These are phyloP conservation scores for Phenganax subtilis DNA, from an alignment of 92 coral and sea anemone species.

Conservation along the genomic window DNA sequence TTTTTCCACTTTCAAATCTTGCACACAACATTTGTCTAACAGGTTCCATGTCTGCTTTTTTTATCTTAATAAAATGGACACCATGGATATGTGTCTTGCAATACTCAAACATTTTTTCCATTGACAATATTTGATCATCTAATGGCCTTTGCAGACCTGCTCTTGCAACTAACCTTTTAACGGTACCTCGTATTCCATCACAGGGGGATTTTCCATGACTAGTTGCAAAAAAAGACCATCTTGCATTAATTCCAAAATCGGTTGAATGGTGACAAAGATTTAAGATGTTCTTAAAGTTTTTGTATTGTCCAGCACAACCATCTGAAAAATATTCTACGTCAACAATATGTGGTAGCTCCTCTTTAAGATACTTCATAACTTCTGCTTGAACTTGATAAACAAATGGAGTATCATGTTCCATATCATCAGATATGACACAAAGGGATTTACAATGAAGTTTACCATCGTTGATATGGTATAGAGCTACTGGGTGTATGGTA, in stretches of 20 bases:
- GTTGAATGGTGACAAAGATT: constrained; percentile 12
- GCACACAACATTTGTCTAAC: constrained; percentile 35
- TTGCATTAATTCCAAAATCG: constrained; percentile 26
- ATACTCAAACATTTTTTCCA: constrained; percentile 43
- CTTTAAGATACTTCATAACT: constrained; percentile 5
- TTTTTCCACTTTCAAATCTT: constrained; percentile 17
- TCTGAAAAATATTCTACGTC: constrained; percentile 26
- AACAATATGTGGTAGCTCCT: constrained; percentile 6
- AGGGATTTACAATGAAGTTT: constrained; percentile 29
- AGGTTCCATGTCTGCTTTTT: constrained; percentile 24
- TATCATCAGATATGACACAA: constrained; percentile 41
- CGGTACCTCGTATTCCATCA: constrained; percentile 28
- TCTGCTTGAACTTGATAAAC: constrained; percentile 26
- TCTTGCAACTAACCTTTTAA: constrained; percentile 15
- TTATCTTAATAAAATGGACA: constrained; percentile 24
- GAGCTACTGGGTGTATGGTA: constrained; percentile 38
- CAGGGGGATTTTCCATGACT: constrained; percentile 34
- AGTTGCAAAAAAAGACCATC: constrained; percentile 28
- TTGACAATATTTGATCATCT: constrained; percentile 24
- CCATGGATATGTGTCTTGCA: constrained; percentile 32
- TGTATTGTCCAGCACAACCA: constrained; percentile 27
- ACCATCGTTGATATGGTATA: constrained; percentile 33
- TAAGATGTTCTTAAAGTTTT: constrained; percentile 27
- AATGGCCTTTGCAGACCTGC: constrained; percentile 17
- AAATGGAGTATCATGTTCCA: constrained; percentile 25